phyloP scores from a whole-genome alignment of 2,888 invertebrate genomes.

The Thereva unica region DNA sequence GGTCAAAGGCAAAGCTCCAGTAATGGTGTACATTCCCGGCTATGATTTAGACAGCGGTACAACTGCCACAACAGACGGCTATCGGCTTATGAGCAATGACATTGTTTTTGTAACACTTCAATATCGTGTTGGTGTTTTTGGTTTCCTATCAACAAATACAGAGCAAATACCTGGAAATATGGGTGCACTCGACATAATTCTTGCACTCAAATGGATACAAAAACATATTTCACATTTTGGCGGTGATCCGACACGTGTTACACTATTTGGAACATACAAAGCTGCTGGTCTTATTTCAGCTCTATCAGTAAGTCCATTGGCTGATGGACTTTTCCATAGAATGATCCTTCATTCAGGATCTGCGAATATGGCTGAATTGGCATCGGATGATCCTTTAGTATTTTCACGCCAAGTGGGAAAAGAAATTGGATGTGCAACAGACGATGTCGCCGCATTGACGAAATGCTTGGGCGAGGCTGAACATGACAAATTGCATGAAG shows the following conservation, averaged over 20 bases:
- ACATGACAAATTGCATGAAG: slow-evolving; percentile 40
- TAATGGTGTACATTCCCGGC: slow-evolving; percentile 46
- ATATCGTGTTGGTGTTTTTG: slow-evolving; percentile 55
- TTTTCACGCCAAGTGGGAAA: slow-evolving; percentile 41
- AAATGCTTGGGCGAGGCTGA: slow-evolving; percentile 1
- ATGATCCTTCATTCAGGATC: slow-evolving; percentile 59
- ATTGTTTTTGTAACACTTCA: slow-evolving; percentile 54
- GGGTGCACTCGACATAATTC: slow-evolving; percentile 56
- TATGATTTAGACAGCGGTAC: slow-evolving; percentile 44
- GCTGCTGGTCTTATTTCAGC: slow-evolving; percentile 56
- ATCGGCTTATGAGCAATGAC: slow-evolving; percentile 51
- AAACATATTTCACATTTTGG: slow-evolving; percentile 56
- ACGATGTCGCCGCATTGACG: neutral
- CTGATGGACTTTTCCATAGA: slow-evolving; percentile 54
- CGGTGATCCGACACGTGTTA: slow-evolving; percentile 55
- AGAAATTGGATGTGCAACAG: neutral
- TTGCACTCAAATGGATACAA: slow-evolving; percentile 57
- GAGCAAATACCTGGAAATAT: slow-evolving; percentile 58
- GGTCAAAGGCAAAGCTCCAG: slow-evolving; percentile 42
- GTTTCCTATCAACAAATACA: slow-evolving; percentile 58
- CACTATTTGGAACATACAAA: slow-evolving; percentile 58
- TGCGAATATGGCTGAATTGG: slow-evolving; percentile 55
- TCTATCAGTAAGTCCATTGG: slow-evolving; percentile 51
- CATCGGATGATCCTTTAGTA: slow-evolving; percentile 49
- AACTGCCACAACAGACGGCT: slow-evolving; percentile 43